Evolutionary conservation across 1,140 invertebrate species (phyloP), one percentile per base, ranked within the genome.

Genomic region (Sesamia nonagrioides): DNA sequence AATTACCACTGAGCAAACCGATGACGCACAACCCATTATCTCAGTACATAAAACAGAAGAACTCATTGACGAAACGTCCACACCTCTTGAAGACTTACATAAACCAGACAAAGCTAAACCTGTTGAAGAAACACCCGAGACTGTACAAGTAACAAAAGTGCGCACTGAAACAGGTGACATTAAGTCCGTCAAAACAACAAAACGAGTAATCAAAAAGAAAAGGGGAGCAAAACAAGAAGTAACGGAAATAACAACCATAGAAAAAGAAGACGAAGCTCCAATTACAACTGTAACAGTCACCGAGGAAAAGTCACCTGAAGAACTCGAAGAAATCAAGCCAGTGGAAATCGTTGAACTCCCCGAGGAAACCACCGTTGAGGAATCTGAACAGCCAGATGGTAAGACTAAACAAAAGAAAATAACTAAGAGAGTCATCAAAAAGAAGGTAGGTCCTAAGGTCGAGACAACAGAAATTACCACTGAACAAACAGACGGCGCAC

Each of bases 231-330:
- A 87, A 83, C 83, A 92, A 37, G 89, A 93, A 60, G 52, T 85
- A 0, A 85, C 84, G 0, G 86, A 91, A 88, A 94, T 95, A 72
- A 90, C 94, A 17, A 95, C 95, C 15, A 85, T 95, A 72, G 91
- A 95, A 86, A 94, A 95, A 82, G 93, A 95, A 72, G 91, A 93
- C 54, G 90, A 95, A 80, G 81, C 84, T 61, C 90, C 94, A 11
- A 79, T 94, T 52, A 90, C 83, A 7, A 89, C 87, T 13, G 85
- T 92, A 1, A 75, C 80, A 18, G 87, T 81, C 69, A 82, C 54
- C 15, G 76, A 85, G 52, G 80, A 76, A 60, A 50, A 27, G 17
- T 54, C 40, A 0, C 35, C 58, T 1, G 27, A 50, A 45, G 69
- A 69, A 72, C 33, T 17, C 1, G 27, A 71, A 54, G 48, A 35